Conservation (phyloP, 2,797 vertebrate genomes). For the Darevskia mixta region DNA sequence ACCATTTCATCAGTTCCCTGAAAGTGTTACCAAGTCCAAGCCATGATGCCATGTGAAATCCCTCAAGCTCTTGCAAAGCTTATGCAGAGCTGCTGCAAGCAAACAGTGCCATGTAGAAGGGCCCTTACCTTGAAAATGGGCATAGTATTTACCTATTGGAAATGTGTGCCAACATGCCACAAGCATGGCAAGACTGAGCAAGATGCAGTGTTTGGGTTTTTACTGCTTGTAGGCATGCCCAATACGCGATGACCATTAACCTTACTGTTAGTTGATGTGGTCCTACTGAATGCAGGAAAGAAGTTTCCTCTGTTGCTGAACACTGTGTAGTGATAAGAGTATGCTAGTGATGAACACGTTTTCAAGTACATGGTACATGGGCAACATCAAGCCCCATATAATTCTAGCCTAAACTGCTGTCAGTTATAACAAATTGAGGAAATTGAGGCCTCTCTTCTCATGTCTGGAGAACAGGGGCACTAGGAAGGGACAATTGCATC, state of each 20-base stretch:
- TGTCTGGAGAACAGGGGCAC: not conserved
- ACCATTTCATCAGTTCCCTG: not conserved
- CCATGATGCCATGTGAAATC: not conserved
- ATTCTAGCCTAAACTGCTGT: conserved; percentile 7
- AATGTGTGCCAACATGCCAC: not conserved
- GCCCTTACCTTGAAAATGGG: not conserved
- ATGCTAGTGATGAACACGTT: not conserved
- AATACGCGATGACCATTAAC: not conserved
- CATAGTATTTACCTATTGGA: not conserved
- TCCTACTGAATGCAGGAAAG: not conserved
- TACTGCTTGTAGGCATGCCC: not conserved
- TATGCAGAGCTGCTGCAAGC: not conserved
- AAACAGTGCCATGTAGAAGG: not conserved
- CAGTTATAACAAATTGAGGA: conserved; percentile 13
- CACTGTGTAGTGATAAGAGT: not conserved
- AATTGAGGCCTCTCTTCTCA: not conserved
- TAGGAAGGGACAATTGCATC: not conserved
- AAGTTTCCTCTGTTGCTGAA: not conserved
- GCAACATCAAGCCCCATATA: not conserved
- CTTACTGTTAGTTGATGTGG: not conserved
- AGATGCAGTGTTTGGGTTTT: not conserved
- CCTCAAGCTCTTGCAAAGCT: not conserved
- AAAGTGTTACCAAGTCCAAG: not conserved
- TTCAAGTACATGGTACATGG: not conserved
- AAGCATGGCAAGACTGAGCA: not conserved